Percentiles rank a stretch among this genome's conserved stretches.
Conservation (phyloP, 2,113 vertebrate species). For the Periophthalmus modestus region DNA sequence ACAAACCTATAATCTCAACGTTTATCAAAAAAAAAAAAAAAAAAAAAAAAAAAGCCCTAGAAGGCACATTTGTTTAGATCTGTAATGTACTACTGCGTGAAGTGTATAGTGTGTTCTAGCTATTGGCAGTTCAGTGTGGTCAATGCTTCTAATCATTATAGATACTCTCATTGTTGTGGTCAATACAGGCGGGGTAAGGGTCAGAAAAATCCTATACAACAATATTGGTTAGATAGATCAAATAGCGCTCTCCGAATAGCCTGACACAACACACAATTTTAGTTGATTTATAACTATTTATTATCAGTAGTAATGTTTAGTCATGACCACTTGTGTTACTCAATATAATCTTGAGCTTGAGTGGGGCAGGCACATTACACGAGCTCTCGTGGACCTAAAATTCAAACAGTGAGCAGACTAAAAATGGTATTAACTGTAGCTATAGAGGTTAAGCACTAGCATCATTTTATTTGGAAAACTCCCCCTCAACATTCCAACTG, state of each 20-base stretch:
- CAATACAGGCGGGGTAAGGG: not conserved
- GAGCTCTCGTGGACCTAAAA: not conserved
- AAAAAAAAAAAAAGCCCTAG: not conserved
- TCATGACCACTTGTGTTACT: no score
- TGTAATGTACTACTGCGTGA: conserved; percentile 1
- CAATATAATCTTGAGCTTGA: no score
- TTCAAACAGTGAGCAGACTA: not conserved
- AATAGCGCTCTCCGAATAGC: not conserved
- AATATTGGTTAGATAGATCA: not conserved
- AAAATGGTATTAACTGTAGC: not conserved
- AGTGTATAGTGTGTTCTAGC: not conserved
- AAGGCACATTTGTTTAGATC: not conserved
- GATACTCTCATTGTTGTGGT: not conserved
- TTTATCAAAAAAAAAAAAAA: no score
- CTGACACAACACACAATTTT: not conserved
- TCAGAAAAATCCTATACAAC: not conserved
- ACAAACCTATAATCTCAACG: no score
- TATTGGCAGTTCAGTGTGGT: not conserved
- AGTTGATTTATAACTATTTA: not conserved
- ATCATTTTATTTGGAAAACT: no score
- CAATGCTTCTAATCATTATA: not conserved
- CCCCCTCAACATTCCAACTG: no score
- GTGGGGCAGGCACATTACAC: not conserved
- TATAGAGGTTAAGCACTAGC: no score
- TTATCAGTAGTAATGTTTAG: not conserved